Base-by-base conservation (phyloP, 2,797 vertebrate genomes). In the Melanotaenia trifasciata region DNA sequence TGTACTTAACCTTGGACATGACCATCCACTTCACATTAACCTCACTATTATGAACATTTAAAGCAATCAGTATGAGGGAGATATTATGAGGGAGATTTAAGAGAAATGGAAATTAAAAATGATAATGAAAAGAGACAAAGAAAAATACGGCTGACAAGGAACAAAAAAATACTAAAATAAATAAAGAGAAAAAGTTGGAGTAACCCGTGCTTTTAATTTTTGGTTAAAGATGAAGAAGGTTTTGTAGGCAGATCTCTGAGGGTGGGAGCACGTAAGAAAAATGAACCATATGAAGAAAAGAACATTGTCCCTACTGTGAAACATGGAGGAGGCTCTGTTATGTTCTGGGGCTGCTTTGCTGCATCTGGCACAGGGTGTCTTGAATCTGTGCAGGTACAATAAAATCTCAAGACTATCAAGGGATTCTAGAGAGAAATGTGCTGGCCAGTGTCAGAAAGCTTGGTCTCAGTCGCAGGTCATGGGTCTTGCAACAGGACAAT, bases 141-240 rank as follows among this genome's bases (percentile, higher is more conserved):
- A 67, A 60, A 28, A 58, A 9, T 67, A 58, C 26, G 36, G 43
- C 13, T 58, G 45, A 68, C 30, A 45, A 57, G 36, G 66, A 81
- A 71, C 30, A 68, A 86, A 64, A 70, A 4, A 30, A 51, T 13
- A 40, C 8, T 12, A 66, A 10, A 61, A 30, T 30, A 36, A 56
- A 79, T 12, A 51, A 33, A 70, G 56, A 70, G 38, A 20, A 18
- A 47, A 36, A 76, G 61, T 64, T 56, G 30, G 30, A 28, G 70
- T 50, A 83, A 67, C 77, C 74, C 69, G 35, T 35, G 69, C 71
- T 75, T 79, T 74, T 0, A 81, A 43, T 67, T 79, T 80, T 82
- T 83, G 83, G 77, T 69, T 36, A 75, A 84, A 63, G 74, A 69
- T 78, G 77, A 79, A 69, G 28, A 60, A 83, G 83, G 26, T 79